Base-by-base conservation (phyloP, 1,140 invertebrate species). In the Bacillus rossius region DNA sequence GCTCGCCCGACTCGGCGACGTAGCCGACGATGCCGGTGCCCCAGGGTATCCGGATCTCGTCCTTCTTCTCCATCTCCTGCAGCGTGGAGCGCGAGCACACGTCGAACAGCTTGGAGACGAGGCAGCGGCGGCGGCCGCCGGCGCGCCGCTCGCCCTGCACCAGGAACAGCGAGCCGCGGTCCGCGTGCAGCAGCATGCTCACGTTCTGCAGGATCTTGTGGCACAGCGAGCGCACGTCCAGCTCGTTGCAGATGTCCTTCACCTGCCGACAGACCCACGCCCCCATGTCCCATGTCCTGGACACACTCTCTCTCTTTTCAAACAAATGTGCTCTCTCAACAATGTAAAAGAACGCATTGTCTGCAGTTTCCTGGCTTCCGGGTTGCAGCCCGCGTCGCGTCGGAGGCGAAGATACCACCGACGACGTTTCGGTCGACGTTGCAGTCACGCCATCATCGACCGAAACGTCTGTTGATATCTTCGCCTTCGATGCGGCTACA, bases 201-300 rank as follows among this genome's bases (percentile, higher is more conserved):
- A 97, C 93, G 70, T 97, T 97, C 74, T 96, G 94, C 20, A 98
- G 79, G 67, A 97, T 98, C 76, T 98, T 98, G 78, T 96, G 92
- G 71, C 94, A 96, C 61, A 97, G 73, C 14, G 91, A 93, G 56
- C 91, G 83, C 17, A 97, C 87, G 67, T 98, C 95, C 66, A 98
- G 74, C 72, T 97, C 94, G 74, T 96, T 95, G 76, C 92, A 97
- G 66, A 97, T 96, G 72, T 96, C 94, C 76, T 96, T 96, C 53
- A 92, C 87, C 88, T 90, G 66, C 47, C 22, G 26, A 26, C 23
- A 54, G n/a, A 14, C 13, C 4, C n/a, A 53, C 22, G 38, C 10
- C 20, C 17, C 13, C 22, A 8, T 51, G n/a, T n/a, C n/a, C n/a
- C n/a, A n/a, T n/a, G n/a, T n/a, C 17, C 13, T 40, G 13, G 17